These are phyloP conservation scores for Sylvia borin DNA, from an alignment of 2,797 vertebrate genomes.

Conservation along the genomic window DNA sequence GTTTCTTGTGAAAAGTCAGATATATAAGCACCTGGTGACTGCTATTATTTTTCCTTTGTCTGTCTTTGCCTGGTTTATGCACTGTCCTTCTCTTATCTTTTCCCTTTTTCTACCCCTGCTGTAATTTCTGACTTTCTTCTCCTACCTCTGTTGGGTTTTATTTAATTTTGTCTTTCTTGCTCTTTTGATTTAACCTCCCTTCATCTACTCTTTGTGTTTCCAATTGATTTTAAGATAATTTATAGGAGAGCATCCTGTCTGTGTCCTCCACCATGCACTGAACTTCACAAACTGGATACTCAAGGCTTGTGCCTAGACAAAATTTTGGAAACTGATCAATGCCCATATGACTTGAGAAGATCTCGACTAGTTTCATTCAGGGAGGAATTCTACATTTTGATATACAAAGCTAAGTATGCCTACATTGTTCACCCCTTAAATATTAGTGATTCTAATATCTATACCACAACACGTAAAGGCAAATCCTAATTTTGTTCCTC, in stretches of 20 bases:
- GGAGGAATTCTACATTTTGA: not conserved
- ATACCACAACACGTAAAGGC: not conserved
- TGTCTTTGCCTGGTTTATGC: not conserved
- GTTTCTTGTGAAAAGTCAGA: not conserved
- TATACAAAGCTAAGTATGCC: not conserved
- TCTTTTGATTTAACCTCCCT: not conserved
- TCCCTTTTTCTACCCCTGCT: not conserved
- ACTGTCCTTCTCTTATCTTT: not conserved
- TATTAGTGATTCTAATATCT: not conserved
- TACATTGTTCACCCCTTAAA: not conserved
- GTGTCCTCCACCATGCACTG: not conserved
- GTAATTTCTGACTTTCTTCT: not conserved
- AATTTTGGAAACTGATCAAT: not conserved
- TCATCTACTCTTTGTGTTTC: not conserved
- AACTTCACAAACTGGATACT: not conserved
- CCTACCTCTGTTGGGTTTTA: not conserved
- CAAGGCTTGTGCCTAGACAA: not conserved
- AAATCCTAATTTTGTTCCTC: not conserved
- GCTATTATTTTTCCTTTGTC: not conserved
- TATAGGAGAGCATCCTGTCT: fast-evolving
- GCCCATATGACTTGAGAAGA: not conserved
- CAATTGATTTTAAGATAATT: not conserved
- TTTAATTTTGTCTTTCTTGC: not conserved
- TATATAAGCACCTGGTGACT: not conserved
- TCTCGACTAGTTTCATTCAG: not conserved